These are phyloP conservation scores for Cheilosia vernalis DNA, from an alignment of 2,888 invertebrate genomes.

Conservation along the genomic window DNA sequence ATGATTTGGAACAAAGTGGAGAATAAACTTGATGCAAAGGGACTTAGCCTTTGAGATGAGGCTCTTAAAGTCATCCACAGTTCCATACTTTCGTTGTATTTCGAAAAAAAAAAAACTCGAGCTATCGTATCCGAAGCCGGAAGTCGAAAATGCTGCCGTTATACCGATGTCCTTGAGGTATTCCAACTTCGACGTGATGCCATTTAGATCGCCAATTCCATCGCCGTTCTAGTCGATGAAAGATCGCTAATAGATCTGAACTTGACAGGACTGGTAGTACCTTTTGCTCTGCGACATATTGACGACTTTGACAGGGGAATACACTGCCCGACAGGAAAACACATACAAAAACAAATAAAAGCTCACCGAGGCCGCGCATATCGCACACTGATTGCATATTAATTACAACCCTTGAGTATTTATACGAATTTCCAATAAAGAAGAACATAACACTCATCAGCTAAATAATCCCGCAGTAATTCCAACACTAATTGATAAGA, in stretches of 20 bases:
- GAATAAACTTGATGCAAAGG: constrained; percentile 84
- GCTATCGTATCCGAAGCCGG: constrained; percentile 88
- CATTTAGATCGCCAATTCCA: constrained; percentile 87
- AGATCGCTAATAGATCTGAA: constrained; percentile 90
- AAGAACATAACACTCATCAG: not conserved
- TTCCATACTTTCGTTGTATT: constrained; percentile 86
- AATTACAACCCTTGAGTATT: not conserved
- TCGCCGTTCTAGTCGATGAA: constrained; percentile 90
- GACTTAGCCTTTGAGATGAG: constrained; percentile 82
- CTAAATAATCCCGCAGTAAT: not conserved
- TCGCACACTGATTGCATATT: not conserved
- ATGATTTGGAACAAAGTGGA: constrained; percentile 88
- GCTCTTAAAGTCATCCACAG: constrained; percentile 85
- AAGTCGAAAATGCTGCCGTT: constrained; percentile 84
- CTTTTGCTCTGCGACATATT: constrained; percentile 28
- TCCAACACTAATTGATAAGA: not conserved
- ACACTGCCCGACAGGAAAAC: not conserved
- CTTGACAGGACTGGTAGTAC: constrained; percentile 87
- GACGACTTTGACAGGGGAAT: constrained; percentile 66
- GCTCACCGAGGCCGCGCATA: not conserved
- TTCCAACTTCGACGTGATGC: constrained; percentile 84
- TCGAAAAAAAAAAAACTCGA: constrained; percentile 85
- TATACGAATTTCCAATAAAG: not conserved
- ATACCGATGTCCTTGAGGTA: constrained; percentile 85
- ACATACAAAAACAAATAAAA: not conserved